Evolutionary conservation across 2,113 vertebrate genomes (phyloP).

Genomic region (Pithys albifrons): DNA sequence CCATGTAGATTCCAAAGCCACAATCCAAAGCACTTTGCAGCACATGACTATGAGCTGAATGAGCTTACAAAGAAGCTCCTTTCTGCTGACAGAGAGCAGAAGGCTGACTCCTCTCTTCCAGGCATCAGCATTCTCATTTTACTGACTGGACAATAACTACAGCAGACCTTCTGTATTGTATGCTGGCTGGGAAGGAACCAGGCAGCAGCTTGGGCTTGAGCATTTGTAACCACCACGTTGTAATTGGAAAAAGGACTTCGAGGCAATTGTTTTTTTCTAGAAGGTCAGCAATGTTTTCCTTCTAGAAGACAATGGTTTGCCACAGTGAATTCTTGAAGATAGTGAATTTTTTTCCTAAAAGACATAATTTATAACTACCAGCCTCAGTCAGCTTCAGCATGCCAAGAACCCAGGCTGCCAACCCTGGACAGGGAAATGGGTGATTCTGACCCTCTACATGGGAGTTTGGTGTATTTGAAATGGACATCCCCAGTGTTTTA

Average conservation of each 20-base stretch:
- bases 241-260: background rate
- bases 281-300: background rate
- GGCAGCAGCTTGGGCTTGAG: background rate
- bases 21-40: background rate
- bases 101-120: background rate
- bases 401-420: background rate
- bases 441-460: background rate
- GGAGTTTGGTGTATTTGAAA: background rate
- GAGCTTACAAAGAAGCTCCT: background rate
- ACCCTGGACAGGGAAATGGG: background rate
- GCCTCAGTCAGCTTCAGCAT: background rate
- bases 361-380: background rate
- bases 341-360: background rate
- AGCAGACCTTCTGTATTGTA: accelerated
- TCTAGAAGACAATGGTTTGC: background rate
- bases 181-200: background rate
- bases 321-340: background rate
- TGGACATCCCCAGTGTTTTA: accelerated
- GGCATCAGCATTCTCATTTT: background rate
- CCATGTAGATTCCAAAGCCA: background rate
- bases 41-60: background rate
- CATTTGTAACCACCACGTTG: background rate
- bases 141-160: background rate
- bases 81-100: background rate
- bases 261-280: background rate